Percentiles rank a stretch among this genome's conserved stretches.
Conservation (phyloP, 53 echinoderm and acorn worm genomes). For the Glandiceps talaboti region DNA sequence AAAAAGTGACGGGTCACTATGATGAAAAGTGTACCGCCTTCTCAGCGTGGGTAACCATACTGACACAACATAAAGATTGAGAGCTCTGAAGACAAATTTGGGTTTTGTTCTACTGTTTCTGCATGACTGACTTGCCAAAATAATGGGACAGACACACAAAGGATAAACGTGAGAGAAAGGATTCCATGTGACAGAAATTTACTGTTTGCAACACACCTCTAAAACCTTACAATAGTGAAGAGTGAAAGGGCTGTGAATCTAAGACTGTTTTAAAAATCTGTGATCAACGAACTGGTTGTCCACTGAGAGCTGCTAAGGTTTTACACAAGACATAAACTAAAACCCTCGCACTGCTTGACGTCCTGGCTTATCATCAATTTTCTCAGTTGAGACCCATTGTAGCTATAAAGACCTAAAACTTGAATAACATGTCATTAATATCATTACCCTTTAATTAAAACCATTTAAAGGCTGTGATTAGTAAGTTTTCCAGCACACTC, state of each 20-base stretch:
- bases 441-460: too few relatives aligned
- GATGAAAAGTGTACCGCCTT: neutral
- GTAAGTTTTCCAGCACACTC: too few relatives aligned
- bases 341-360: too few relatives aligned
- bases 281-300: too few relatives aligned
- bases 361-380: too few relatives aligned
- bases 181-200: neutral
- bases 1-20: too few relatives aligned
- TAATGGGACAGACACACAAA: neutral
- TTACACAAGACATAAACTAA: too few relatives aligned
- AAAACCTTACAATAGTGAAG: neutral
- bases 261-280: neutral
- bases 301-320: too few relatives aligned
- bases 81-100: neutral
- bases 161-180: neutral
- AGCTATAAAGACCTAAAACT: too few relatives aligned
- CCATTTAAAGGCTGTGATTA: too few relatives aligned
- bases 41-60: neutral
- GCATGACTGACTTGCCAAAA: neutral
- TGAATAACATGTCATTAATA: too few relatives aligned
- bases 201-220: neutral
- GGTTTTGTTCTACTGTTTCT: neutral
- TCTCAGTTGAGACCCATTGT: too few relatives aligned
- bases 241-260: neutral
- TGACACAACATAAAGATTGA: neutral